phyloP scores from a whole-genome alignment of 2,797 vertebrate species.

The Sciurus vulgaris region DNA sequence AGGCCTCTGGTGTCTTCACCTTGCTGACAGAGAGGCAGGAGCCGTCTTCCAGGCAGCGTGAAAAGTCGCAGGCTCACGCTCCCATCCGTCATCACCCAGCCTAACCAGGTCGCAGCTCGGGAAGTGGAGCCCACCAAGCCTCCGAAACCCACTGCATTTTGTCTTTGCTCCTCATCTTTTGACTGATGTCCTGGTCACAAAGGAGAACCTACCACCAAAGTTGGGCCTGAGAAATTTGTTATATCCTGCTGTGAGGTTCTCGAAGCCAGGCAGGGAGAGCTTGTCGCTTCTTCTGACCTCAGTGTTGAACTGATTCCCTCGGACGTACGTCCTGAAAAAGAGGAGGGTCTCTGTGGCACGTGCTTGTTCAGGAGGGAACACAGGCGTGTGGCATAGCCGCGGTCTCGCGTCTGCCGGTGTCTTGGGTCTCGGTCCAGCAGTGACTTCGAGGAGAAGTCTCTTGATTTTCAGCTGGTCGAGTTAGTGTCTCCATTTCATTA shows the following conservation, averaged over 20 bases:
- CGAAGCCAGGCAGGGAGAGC: slow-evolving; percentile 90
- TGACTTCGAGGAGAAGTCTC: not conserved
- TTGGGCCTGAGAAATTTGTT: slow-evolving; percentile 95
- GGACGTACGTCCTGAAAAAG: slow-evolving; percentile 79
- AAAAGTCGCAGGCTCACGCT: not conserved
- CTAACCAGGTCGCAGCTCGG: not conserved
- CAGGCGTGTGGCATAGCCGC: rapidly evolving
- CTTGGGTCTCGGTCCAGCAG: rapidly evolving
- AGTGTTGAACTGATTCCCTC: slow-evolving; percentile 55
- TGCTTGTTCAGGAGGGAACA: no score
- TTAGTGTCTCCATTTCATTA: not conserved
- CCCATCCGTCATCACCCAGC: not conserved
- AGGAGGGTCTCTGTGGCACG: rapidly evolving
- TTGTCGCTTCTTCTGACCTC: slow-evolving; percentile 33
- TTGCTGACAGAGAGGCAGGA: not conserved
- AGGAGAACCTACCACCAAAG: slow-evolving; percentile 91
- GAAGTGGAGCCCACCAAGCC: not conserved
- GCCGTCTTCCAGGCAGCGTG: not conserved
- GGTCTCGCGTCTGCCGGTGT: not conserved
- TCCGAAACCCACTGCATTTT: not conserved
- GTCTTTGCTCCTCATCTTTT: not conserved
- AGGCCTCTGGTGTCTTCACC: not conserved
- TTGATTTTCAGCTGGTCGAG: not conserved
- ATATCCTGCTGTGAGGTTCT: slow-evolving; percentile 94
- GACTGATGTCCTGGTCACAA: not conserved